A percentile compares a stretch with the other conserved stretches of the same genome.
Conservation (phyloP, 2,888 invertebrate genomes). For the Callimorpha dominula region DNA sequence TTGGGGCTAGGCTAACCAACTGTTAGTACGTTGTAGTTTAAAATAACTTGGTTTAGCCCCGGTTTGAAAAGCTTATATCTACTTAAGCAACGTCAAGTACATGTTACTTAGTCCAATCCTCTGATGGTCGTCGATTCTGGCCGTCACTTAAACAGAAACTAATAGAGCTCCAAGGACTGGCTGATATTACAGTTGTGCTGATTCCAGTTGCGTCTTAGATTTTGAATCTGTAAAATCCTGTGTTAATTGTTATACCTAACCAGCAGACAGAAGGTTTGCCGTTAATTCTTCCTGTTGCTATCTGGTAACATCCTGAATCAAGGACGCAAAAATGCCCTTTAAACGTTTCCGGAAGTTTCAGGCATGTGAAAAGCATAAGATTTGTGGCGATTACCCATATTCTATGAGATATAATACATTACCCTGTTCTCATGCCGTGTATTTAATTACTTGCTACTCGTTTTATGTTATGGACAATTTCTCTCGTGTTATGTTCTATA, state of each 20-base stretch:
- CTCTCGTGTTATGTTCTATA: background rate
- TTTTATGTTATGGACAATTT: background rate
- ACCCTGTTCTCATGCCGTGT: background rate
- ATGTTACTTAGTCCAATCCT: too few relatives aligned
- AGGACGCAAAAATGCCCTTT: background rate
- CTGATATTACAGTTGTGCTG: background rate
- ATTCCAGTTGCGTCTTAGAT: background rate
- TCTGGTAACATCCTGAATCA: background rate
- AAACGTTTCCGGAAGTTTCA: background rate
- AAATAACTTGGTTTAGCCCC: too few relatives aligned
- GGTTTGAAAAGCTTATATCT: too few relatives aligned
- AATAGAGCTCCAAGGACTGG: background rate
- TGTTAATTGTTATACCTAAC: too few relatives aligned
- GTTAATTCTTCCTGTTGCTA: background rate
- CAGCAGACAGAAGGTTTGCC: background rate
- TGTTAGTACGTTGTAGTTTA: too few relatives aligned
- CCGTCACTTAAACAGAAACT: background rate
- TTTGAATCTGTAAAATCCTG: background rate
- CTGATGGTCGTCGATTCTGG: too few relatives aligned
- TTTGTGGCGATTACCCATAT: too few relatives aligned
- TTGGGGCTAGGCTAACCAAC: too few relatives aligned
- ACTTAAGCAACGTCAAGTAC: too few relatives aligned
- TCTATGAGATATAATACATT: background rate
- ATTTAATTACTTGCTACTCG: background rate
- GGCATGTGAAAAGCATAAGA: background rate